Conservation (phyloP, 2,888 invertebrate species). For the Diaperis boleti region DNA sequence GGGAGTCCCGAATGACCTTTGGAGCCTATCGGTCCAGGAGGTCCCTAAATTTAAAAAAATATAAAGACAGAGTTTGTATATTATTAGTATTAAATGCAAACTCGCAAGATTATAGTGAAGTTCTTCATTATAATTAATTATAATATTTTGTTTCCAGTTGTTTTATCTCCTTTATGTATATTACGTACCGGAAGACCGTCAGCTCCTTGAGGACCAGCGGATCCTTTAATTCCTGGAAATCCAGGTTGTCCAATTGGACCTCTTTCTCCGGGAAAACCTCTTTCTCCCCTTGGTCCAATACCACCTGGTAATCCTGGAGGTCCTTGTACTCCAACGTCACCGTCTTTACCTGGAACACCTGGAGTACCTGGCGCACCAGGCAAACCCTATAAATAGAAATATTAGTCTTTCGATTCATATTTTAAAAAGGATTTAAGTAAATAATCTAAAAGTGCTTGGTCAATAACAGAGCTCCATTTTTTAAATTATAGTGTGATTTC, state of each 20-base stretch:
- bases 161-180: background rate
- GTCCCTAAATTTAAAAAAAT: slow-evolving; percentile 70
- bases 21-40: slow-evolving; percentile 75
- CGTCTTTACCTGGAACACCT: slow-evolving; percentile 85
- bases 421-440: too few species aligned
- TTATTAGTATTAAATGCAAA: too few species aligned
- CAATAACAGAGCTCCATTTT: too few species aligned
- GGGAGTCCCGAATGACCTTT: slow-evolving; percentile 80
- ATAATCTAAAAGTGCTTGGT: too few species aligned
- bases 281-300: slow-evolving; percentile 71
- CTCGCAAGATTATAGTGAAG: too few species aligned
- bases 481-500: too few species aligned
- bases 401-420: too few species aligned
- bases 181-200: slow-evolving; percentile 75
- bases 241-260: slow-evolving; percentile 79
- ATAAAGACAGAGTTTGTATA: too few species aligned
- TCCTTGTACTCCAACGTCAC: slow-evolving; percentile 79
- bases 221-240: slow-evolving; percentile 74
- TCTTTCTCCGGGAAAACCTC: slow-evolving; percentile 82
- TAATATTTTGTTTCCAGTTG: background rate
- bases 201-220: slow-evolving; percentile 74
- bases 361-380: slow-evolving; percentile 81
- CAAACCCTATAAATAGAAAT: slow-evolving; percentile 65
- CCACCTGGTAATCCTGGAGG: slow-evolving; percentile 70
- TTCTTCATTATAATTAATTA: too few species aligned